These are phyloP conservation scores for Plutomurus gul DNA, from an alignment of 1,140 invertebrate species.

Conservation along the genomic window DNA sequence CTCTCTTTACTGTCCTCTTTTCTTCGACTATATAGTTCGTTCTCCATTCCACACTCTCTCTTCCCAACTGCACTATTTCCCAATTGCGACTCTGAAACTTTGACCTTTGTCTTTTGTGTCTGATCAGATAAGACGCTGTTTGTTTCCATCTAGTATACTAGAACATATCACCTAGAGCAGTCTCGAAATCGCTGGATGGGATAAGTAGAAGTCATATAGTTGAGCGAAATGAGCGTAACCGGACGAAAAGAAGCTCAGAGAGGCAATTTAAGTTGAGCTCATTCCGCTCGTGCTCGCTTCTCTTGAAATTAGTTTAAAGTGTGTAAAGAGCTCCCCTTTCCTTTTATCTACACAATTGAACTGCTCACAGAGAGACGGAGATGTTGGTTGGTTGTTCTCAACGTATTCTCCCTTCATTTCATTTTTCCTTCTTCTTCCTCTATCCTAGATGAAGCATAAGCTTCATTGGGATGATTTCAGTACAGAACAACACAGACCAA, in stretches of 20 bases:
- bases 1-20: not conserved
- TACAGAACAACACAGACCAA: too few species aligned
- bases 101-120: slow-evolving; percentile 13
- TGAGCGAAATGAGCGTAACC: not conserved
- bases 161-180: too few species aligned
- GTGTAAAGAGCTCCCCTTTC: not conserved
- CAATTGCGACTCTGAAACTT: slow-evolving; percentile 1
- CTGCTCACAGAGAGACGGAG: too few species aligned
- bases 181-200: too few species aligned
- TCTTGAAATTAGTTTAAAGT: slow-evolving; percentile 15
- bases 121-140: too few species aligned
- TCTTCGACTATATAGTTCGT: not conserved
- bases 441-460: too few species aligned
- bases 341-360: not conserved
- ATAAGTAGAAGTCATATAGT: not conserved
- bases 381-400: too few species aligned
- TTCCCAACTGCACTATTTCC: not conserved
- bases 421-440: too few species aligned
- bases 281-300: not conserved
- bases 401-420: too few species aligned
- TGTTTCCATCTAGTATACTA: not conserved
- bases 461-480: too few species aligned
- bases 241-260: not conserved
- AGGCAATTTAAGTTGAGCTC: slow-evolving; percentile 23
- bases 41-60: not conserved